Base-by-base conservation (phyloP, 1,140 invertebrate genomes). In the Bombus picipes region DNA sequence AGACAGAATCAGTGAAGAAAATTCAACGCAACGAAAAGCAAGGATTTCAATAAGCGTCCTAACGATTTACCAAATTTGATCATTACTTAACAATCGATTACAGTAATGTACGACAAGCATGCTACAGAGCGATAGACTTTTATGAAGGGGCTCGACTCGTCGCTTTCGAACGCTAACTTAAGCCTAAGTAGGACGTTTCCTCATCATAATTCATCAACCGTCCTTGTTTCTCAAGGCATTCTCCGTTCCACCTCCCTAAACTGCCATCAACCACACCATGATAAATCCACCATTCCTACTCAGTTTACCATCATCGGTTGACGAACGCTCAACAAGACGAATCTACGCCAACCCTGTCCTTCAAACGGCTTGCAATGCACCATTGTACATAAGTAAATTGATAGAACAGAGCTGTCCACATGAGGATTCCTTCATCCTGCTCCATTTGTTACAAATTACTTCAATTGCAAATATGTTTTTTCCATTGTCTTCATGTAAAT, bases 111-210 rank as follows among this genome's bases (percentile, higher is more conserved):
- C 74, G 88, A 57, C 79, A 89, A 89, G 83, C 88, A 89, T 89
- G 85, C 88, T 89, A 89, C 88, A 81, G 84, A 89, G 80, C 80
- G 57, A 81, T 74, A 77, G 88, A 89, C 15, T 86, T 62, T 79
- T 71, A 74, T 62, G 75, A 81, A 53, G 79, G 81, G 88, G 88
- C 88, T 90, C 89, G 89, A 90, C 89, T 90, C 89, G 88, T 89
- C 88, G 88, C n/a, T 77, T 77, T n/a, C 1, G 53, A 62, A 53
- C 43, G 57, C 28, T 77, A 77, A 77, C 73, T 47, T 32, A 8
- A 34, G 32, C 73, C 73, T 75, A 25, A 75, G 73, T 41, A 47
- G 28, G n/a, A 53, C 13, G 6, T 75, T 25, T 53, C n/a, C 37
- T 65, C 4, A 34, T 57, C 39, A 37, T 34, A 79, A 13, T 57